phyloP scores from a whole-genome alignment of 1,140 invertebrate species.

The Drosophila simulans region DNA sequence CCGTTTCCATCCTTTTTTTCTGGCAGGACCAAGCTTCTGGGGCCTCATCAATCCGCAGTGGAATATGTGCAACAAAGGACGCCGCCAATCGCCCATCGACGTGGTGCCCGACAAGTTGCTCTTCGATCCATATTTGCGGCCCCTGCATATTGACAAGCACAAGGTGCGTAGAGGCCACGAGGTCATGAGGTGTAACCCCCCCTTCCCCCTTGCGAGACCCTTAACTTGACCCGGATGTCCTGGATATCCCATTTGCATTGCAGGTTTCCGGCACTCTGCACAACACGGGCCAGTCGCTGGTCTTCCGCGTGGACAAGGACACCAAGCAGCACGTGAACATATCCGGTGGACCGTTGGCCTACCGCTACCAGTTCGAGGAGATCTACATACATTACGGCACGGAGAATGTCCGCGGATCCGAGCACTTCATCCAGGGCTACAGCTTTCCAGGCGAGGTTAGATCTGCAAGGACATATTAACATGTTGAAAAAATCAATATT shows the following conservation, averaged over 20 bases:
- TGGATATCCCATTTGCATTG: neutral
- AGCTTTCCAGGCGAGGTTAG: slow-evolving; percentile 97
- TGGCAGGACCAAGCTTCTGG: slow-evolving; percentile 97
- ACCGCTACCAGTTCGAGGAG: slow-evolving; percentile 96
- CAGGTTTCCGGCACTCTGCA: slow-evolving; percentile 94
- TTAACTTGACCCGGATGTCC: neutral
- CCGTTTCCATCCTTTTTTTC: neutral
- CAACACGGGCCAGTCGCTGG: slow-evolving; percentile 96
- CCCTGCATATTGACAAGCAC: slow-evolving; percentile 94
- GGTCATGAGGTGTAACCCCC: neutral
- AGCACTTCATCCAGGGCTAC: slow-evolving; percentile 96
- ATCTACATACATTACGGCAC: slow-evolving; percentile 97
- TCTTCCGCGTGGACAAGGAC: slow-evolving; percentile 95
- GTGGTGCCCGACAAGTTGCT: slow-evolving; percentile 96
- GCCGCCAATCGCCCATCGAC: slow-evolving; percentile 97
- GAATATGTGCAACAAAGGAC: slow-evolving; percentile 97
- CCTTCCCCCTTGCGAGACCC: neutral
- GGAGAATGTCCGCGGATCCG: slow-evolving; percentile 94
- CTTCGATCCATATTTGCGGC: slow-evolving; percentile 96
- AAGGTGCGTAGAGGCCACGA: slow-evolving; percentile 87
- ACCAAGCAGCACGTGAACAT: slow-evolving; percentile 94
- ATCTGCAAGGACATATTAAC: too few relatives aligned
- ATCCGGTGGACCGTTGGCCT: slow-evolving; percentile 97
- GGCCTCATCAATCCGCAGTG: slow-evolving; percentile 98
- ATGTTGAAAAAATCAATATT: too few relatives aligned